Evolutionary conservation across 2,113 vertebrate genomes (phyloP).

Genomic region (Elaphurus davidianus): DNA sequence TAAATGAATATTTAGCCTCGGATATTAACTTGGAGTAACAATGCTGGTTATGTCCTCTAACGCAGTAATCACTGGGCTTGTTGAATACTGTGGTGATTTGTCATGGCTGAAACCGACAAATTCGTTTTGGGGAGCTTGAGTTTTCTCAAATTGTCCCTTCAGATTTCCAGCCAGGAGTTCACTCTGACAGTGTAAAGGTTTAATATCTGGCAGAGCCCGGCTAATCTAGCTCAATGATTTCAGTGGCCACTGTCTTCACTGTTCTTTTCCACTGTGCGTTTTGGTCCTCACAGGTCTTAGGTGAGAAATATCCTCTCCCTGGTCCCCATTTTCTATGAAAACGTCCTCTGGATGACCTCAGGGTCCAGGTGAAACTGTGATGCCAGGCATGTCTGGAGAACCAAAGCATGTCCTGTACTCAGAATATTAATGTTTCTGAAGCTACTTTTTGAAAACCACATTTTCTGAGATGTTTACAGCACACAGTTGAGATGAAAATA

Average conservation of each 20-base stretch:
- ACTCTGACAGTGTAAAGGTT: not conserved
- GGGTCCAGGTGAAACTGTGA: not conserved
- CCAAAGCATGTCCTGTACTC: not conserved
- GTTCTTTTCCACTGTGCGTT: not conserved
- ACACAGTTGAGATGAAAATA: not conserved
- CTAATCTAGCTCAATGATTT: not conserved
- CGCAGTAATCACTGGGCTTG: not conserved
- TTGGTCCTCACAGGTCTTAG: not conserved
- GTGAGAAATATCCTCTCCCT: not conserved
- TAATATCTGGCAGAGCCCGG: not conserved
- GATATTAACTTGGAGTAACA: slow-evolving; percentile 11
- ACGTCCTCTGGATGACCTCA: not conserved
- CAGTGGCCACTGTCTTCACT: not conserved
- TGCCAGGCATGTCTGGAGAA: not conserved
- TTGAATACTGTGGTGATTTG: not conserved
- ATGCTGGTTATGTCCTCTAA: slow-evolving; percentile 7
- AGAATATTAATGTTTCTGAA: not conserved
- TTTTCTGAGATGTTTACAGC: not conserved
- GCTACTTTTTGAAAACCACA: not conserved
- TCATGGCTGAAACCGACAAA: slow-evolving; percentile 24
- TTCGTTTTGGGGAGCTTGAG: not conserved
- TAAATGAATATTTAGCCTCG: slow-evolving; percentile 9
- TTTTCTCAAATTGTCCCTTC: slow-evolving; percentile 22
- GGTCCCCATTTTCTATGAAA: slow-evolving; percentile 3
- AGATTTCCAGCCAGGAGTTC: not conserved